phyloP scores from a whole-genome alignment of 2,113 vertebrate genomes.

The Eclectus roratus region DNA sequence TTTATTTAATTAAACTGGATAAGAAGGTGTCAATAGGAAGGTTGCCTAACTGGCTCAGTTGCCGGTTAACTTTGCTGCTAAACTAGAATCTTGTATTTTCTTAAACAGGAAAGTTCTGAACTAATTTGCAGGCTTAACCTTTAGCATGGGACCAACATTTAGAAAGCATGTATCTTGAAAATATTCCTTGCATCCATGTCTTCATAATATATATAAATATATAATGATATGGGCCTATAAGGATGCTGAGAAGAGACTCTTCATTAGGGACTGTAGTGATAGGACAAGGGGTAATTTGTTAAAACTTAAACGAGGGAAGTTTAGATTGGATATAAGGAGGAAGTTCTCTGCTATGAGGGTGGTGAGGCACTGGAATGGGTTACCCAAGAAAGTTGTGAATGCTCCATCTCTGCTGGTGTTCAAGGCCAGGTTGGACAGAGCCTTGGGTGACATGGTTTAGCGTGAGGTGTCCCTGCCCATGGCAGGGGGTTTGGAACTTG shows the following conservation, averaged over 20 bases:
- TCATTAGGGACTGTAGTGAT: background rate
- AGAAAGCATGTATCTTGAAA: background rate
- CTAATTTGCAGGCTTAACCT: background rate
- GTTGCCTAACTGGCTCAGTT: background rate
- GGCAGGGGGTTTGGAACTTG: background rate
- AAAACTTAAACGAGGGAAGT: background rate
- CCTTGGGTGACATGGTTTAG: background rate
- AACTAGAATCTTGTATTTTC: background rate
- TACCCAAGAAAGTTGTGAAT: background rate
- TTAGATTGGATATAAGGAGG: background rate
- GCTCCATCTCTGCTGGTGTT: background rate
- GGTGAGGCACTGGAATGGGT: background rate
- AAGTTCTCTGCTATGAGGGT: background rate
- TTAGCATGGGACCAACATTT: background rate
- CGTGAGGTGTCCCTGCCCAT: background rate
- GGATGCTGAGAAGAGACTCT: too few relatives aligned
- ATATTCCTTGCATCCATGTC: background rate
- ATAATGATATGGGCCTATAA: background rate
- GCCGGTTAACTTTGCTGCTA: background rate
- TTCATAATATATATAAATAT: background rate
- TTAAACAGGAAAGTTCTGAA: background rate
- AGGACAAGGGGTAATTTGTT: background rate
- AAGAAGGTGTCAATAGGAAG: fast-evolving
- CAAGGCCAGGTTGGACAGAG: background rate
- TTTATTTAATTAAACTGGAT: background rate